Evolutionary conservation across 2,113 vertebrate species (phyloP), one percentile per base, ranked within the genome.

Genomic region (Petrocephalus zakoni): DNA sequence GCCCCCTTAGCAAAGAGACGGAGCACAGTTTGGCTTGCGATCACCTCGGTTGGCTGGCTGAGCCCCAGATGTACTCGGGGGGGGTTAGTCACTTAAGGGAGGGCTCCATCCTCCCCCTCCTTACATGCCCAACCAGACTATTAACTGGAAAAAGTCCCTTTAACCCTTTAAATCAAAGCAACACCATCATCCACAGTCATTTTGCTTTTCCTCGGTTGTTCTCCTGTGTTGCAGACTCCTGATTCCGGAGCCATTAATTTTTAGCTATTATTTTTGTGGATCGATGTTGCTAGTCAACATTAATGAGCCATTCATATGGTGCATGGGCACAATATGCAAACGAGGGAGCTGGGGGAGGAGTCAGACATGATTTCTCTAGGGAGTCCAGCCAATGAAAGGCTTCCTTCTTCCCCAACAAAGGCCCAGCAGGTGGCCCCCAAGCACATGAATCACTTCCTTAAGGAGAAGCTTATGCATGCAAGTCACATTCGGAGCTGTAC

Each of bases 341-440:
- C 10, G n/a, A 85, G 83, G 22, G 10, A 6, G 84, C 51, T 19
- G 10, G 11, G 51, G 84, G 25, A 53, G 51, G 84, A 49, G 84
- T 85, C 51, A 55, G 37, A 53, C 84, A 29, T 85, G 51, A 49
- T 53, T 85, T 53, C 51, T 51, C 55, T 58, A 34, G 51, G 11
- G 6, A 86, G 49, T 22, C 9, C 85, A 58, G 53, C 55, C 29
- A 87, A 46, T 87, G 34, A 87, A 87, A 46, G 85, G 21, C 55
- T 61, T 87, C 85, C 55, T 87, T 87, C 25, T 87, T 85, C n/a
- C 85, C 85, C 85, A 34, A 61, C 85, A 87, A 87, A 58, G 55
- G 34, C 85, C 34, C 34, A 61, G 85, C 85, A 87, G 85, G 85
- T 87, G 85, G 85, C 21, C 85, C 37, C 85, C 2, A 52, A 42